phyloP scores from a whole-genome alignment of 1,140 invertebrate genomes.

The Rhynchophorus ferrugineus region DNA sequence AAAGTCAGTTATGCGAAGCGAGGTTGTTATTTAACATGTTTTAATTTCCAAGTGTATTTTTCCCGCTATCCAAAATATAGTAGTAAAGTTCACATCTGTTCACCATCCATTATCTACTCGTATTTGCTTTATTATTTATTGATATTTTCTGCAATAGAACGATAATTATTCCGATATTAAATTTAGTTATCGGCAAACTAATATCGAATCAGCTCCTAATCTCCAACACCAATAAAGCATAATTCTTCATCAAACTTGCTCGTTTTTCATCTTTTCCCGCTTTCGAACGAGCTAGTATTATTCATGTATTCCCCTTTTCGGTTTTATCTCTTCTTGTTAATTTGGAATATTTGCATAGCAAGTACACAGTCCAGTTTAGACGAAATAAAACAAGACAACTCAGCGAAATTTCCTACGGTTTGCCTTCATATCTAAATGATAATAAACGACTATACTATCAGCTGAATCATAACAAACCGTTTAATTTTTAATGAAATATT shows the following conservation, averaged over 20 bases:
- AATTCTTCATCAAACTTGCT: background rate
- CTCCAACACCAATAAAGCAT: conserved; percentile 18
- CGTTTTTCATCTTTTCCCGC: background rate
- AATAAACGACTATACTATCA: background rate
- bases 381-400: background rate
- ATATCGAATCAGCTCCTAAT: conserved; percentile 13
- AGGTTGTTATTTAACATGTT: too few species aligned
- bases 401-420: background rate
- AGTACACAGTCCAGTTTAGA: conserved; percentile 3
- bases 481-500: too few species aligned
- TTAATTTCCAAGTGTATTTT: too few species aligned
- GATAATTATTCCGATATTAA: too few species aligned
- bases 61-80: too few species aligned
- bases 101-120: too few species aligned
- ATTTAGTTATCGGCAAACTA: too few species aligned
- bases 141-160: too few species aligned
- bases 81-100: too few species aligned
- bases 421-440: background rate
- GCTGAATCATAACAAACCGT: background rate
- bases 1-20: too few species aligned
- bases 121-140: too few species aligned
- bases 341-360: conserved; percentile 7
- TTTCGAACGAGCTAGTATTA: background rate
- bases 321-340: conserved; percentile 7
- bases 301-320: conserved; percentile 3